Evolutionary conservation across 2,888 invertebrate species (phyloP), one percentile per base, ranked within the genome.

Genomic region (Ornithoptera priamus): DNA sequence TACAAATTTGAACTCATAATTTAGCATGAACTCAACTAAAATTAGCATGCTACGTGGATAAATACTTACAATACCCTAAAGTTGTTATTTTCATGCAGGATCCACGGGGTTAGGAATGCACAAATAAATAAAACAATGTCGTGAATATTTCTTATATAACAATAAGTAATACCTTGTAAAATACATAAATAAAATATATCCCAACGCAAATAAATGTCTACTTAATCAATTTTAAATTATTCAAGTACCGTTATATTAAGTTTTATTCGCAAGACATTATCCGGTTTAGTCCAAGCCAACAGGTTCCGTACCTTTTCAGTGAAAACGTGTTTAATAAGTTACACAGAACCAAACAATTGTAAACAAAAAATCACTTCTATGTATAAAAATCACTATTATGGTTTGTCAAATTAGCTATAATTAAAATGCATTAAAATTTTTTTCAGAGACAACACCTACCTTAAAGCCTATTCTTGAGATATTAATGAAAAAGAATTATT

Each of bases 11-110:
- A 65, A 36, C 60, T 22, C 67, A 68, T 61, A 69, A 42, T 39
- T 63, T 63, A 70, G 70, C 67, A 36, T 59, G 36, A n/a, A 64
- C 10, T 20, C 56, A 60, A 66, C 65, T 78, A 80, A 70, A 69
- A 69, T 53, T 71, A 63, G 30, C 78, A 77, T 78, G 78, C 79
- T 76, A 74, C 68, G 60, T 66, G 62, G 73, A 66, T 71, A 72
- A 81, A 83, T 92, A 92, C 92, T 92, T 88, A 92, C 92, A 82
- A 92, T 90, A 79, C 92, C 91, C 92, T 92, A 91, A 81, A 84
- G 87, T 83, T 83, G 87, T 78, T 84, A 89, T 87, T 83, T 79
- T 83, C 92, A 91, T 92, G 92, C 92, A 86, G 91, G 89, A 78
- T 90, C 91, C 92, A 86, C 82, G 76, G 82, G 83, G 77, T 76